Base-by-base conservation (phyloP, 2,113 vertebrate genomes). In the Hyla sarda region DNA sequence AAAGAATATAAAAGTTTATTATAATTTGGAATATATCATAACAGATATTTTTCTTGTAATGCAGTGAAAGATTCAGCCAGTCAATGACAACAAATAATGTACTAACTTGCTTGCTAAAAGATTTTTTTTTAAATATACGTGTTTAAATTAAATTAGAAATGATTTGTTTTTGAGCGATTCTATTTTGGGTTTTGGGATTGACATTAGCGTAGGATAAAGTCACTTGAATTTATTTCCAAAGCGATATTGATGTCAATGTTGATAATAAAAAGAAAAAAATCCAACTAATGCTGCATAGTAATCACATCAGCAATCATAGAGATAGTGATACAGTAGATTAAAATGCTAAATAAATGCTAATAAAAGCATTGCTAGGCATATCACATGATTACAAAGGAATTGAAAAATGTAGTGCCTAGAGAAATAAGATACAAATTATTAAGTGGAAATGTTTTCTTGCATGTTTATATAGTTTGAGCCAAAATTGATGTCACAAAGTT, bases 1-100 rank as follows among this genome's bases (percentile, higher is more conserved):
- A 17, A 72, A n/a, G 30, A 71, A 71, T 28, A 69, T 67, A 16
- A 7, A 82, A 50, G 32, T 82, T 69, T 82, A 67, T 82, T 67
- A 41, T 14, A 82, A 71, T 25, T 30, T 30, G 5, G 16, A 52
- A n/a, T 30, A 25, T 28, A 34, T 47, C 58, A 82, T n/a, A 65
- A 82, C 25, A 23, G 14, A 28, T 32, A 23, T 80, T 75, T 41
- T 72, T 41, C 45, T 23, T 65, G 13, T 12, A 60, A 2, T 25
- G 58, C 21, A 65, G 72, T 48, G 41, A 74, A 74, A 9, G 21
- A 74, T 47, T 25, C 37, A 48, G 72, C 30, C 45, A 76, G 73
- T 25, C 50, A 76, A 47, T 30, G n/a, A 76, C 11, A 48, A 5
- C 13, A 76, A 28, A 76, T 6, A 14, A 14, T 23, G 48, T 54